Base-by-base conservation (phyloP, 1,140 invertebrate genomes). In the Drosophila novamexicana region DNA sequence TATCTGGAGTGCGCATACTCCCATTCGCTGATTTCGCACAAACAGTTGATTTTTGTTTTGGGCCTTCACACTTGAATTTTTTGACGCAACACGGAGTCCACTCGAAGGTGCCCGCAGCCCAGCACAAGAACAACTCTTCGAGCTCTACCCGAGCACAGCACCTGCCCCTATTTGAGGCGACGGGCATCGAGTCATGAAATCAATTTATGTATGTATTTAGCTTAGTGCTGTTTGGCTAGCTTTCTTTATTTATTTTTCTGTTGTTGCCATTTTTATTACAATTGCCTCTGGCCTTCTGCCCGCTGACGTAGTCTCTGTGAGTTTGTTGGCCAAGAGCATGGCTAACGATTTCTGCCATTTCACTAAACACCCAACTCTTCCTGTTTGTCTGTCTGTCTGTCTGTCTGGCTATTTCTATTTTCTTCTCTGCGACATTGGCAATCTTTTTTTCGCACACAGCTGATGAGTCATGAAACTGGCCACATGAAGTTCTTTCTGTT, bases 121-220 rank as follows among this genome's bases (percentile, higher is more conserved):
- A 8, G 36, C 16, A 29, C 22, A 29, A 29, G 22, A 29, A 5
- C 22, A 29, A 5, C 22, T 29, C 22, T 2, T 4, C 14, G 3
- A 22, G 22, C 22, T 3, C 3, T 3, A 2, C 22, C 22, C 2
- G 22, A 22, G 22, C 22, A 10, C 37, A 42, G 4, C 49, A 56
- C 47, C 44, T 59, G 45, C 63, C 63, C 56, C 49, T 63, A 70
- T 70, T 52, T 52, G 42, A 53, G 59, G 22, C 22, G 3, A 5
- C 22, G 0, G 22, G 59, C 65, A 70, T 57, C 63, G 34, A 77
- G 66, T 86, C 83, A 83, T 79, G 68, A 83, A 88, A 77, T 79
- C 83, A 88, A 88, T 88, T 82, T 79, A 70, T 88, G 66, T 59
- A 79, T 78, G 75, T 88, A 64, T 82, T 67, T 73, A 66, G 77